Percentiles rank a stretch among this genome's conserved stretches.
These are phyloP conservation scores for Cryptotis parvus DNA, from an alignment of 2,113 vertebrate species.

Conservation along the genomic window DNA sequence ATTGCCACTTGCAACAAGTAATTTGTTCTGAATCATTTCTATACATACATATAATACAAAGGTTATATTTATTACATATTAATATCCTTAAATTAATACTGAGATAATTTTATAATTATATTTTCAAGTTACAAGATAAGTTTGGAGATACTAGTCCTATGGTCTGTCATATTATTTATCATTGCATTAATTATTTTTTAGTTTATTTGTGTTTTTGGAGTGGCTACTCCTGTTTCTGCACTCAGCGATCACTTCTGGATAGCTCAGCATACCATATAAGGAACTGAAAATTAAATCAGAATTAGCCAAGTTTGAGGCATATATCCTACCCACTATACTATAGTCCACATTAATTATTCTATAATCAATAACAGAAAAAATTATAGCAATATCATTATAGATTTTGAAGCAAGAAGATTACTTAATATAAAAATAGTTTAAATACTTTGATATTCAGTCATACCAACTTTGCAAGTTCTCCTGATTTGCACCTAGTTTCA, in stretches of 20 bases:
- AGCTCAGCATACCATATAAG: too few species aligned
- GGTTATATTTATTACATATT: background rate
- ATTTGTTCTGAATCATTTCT: background rate
- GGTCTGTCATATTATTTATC: too few species aligned
- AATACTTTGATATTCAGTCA: background rate
- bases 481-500: background rate
- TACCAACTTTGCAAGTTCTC: background rate
- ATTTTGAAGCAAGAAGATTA: background rate
- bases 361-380: background rate
- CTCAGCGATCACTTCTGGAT: too few species aligned
- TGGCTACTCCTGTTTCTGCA: too few species aligned
- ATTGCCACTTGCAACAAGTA: background rate
- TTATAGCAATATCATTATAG: background rate
- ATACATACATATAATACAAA: background rate
- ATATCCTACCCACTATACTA: too few species aligned
- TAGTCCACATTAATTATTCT: background rate
- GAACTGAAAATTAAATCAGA: too few species aligned
- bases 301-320: too few species aligned
- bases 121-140: too few species aligned
- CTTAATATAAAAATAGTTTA: background rate
- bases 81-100: background rate
- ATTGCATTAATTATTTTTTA: too few species aligned
- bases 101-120: background rate
- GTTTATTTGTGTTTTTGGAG: too few species aligned
- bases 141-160: too few species aligned